Conservation (phyloP, 2,888 invertebrate genomes). For the Artemia sinica region DNA sequence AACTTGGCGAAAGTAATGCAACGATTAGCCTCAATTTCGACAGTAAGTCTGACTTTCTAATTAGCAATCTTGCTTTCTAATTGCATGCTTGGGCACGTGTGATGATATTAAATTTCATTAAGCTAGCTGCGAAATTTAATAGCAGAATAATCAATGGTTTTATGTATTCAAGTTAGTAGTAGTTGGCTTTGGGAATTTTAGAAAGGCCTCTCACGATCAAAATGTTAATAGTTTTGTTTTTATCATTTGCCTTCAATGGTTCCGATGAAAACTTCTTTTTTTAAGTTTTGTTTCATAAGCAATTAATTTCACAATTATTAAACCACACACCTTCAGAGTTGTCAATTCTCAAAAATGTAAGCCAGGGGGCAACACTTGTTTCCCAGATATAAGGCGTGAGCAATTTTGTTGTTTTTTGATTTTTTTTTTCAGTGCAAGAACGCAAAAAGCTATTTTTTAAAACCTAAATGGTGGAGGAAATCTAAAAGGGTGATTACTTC, state of each 20-base stretch:
- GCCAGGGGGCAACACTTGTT: too few species aligned
- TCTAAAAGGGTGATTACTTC: too few species aligned
- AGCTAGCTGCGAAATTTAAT: background rate
- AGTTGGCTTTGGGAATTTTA: background rate
- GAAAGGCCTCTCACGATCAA: background rate
- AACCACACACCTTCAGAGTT: too few species aligned
- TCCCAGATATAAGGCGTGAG: too few species aligned
- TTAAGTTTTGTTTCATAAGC: background rate
- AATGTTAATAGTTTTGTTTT: background rate
- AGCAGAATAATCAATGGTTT: background rate
- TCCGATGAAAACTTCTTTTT: background rate
- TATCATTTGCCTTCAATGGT: background rate
- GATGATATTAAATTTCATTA: background rate
- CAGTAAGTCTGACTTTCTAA: constrained; percentile 51
- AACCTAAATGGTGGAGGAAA: too few species aligned
- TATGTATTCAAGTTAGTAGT: background rate
- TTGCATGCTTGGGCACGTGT: background rate
- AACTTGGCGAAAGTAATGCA: constrained; percentile 90
- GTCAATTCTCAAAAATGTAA: too few species aligned
- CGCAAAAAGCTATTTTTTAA: too few species aligned
- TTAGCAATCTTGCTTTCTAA: background rate
- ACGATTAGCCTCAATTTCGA: constrained; percentile 94
- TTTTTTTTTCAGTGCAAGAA: too few species aligned
- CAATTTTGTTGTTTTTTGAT: too few species aligned
- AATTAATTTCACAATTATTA: too few species aligned